Conservation (phyloP, 2,113 vertebrate species). For the Dasypus novemcinctus region DNA sequence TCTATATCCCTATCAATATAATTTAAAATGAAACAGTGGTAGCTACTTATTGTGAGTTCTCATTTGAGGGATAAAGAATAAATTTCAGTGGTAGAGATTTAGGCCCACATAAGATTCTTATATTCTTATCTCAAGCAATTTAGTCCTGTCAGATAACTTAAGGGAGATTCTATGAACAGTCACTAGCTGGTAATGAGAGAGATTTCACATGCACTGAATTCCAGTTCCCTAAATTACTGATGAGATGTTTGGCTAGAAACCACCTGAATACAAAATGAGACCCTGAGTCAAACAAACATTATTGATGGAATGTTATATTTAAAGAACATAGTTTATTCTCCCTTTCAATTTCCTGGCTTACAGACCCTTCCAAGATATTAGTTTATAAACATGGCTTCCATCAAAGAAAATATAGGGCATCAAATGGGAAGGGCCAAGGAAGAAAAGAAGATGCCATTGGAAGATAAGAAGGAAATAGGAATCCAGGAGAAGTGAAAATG, state of each 20-base stretch:
- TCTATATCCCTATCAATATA: background rate
- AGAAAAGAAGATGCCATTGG: background rate
- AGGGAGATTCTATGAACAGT: background rate
- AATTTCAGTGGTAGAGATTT: background rate
- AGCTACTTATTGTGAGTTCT: background rate
- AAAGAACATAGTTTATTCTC: background rate
- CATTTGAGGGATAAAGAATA: background rate
- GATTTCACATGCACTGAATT: background rate
- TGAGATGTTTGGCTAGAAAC: background rate
- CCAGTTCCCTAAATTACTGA: background rate
- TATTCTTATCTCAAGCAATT: background rate
- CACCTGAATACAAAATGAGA: background rate
- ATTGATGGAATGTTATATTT: background rate
- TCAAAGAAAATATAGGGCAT: background rate
- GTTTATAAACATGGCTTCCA: background rate
- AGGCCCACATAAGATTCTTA: background rate
- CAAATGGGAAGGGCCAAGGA: background rate
- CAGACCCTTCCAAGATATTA: background rate
- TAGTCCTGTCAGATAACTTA: background rate
- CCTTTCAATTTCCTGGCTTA: background rate
- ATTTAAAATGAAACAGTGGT: background rate
- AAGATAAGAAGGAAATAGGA: background rate
- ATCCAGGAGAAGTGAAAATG: background rate
- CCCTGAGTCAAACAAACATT: background rate
- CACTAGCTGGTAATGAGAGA: background rate